Evolutionary conservation across 2,888 invertebrate species (phyloP).

Genomic region (Sesamia inferens): DNA sequence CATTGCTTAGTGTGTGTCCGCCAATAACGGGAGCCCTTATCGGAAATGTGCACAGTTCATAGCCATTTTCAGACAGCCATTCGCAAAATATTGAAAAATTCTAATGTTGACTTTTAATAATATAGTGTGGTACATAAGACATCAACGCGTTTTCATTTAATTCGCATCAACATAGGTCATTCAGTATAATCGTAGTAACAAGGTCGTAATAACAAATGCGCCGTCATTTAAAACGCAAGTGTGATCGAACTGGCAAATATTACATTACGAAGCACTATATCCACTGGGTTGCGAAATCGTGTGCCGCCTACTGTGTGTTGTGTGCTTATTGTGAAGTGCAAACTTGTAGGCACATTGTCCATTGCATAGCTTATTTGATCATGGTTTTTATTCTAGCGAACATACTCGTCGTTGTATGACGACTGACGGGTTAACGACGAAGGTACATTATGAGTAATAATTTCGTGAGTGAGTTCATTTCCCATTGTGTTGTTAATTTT

Average conservation of each 20-base stretch:
- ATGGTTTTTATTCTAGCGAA: constrained; percentile 84
- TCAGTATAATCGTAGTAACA: constrained; percentile 73
- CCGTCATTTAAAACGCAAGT: constrained; percentile 78
- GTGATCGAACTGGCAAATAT: constrained; percentile 61
- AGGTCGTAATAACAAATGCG: constrained; percentile 78
- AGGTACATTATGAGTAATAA: constrained; percentile 75
- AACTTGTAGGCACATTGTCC: constrained; percentile 70
- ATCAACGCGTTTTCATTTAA: constrained; percentile 80
- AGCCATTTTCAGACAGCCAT: constrained; percentile 63
- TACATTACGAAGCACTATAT: constrained; percentile 65
- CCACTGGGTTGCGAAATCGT: constrained; percentile 73
- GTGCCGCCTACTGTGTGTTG: constrained; percentile 66
- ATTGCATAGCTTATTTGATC: constrained; percentile 78
- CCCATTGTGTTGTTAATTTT: constrained; percentile 85
- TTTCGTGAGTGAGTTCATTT: constrained; percentile 85
- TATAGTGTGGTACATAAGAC: constrained; percentile 78
- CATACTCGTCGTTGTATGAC: constrained; percentile 77
- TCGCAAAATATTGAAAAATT: constrained; percentile 43
- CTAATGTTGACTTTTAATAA: constrained; percentile 49
- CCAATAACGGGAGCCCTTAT: constrained; percentile 80
- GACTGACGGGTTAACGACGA: constrained; percentile 71
- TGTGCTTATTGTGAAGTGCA: constrained; percentile 73
- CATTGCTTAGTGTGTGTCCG: constrained; percentile 87
- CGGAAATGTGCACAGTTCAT: constrained; percentile 69
- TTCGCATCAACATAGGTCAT: constrained; percentile 72